A percentile compares a stretch with the other conserved stretches of the same genome.
Conservation (phyloP, 2,797 vertebrate species). For the Heliangelus exortis region DNA sequence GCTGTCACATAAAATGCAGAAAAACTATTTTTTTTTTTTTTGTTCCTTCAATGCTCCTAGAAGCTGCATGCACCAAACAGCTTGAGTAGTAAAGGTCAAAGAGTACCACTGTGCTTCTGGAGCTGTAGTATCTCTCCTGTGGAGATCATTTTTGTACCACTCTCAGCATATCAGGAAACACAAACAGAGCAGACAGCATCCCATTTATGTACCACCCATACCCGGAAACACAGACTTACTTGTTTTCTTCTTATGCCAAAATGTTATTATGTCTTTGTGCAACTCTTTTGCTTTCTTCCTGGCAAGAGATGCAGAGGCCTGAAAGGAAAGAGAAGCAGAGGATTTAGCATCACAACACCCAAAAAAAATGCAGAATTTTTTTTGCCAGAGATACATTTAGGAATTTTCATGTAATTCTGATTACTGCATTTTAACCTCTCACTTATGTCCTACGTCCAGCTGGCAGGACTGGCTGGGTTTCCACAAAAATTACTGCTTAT, state of each 20-base stretch:
- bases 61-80: not conserved
- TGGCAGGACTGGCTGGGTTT: not conserved
- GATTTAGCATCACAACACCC: fast-evolving
- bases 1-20: not conserved
- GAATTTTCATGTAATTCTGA: fast-evolving
- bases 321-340: conserved; percentile 36
- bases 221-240: conserved; percentile 79
- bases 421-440: not conserved
- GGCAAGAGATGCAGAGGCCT: conserved; percentile 89
- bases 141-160: not conserved
- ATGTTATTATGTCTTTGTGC: conserved; percentile 83
- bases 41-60: not conserved
- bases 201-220: not conserved
- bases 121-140: not conserved
- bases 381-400: not conserved
- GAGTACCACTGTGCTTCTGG: not conserved
- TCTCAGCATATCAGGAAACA: not conserved
- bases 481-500: not conserved
- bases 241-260: conserved; percentile 92
- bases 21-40: not conserved
- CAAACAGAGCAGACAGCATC: fast-evolving
- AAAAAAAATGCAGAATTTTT: fast-evolving
- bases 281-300: conserved; percentile 89
- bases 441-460: fast-evolving
- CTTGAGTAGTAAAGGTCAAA: not conserved